These are phyloP conservation scores for Tetanocera ferruginea DNA, from an alignment of 2,888 invertebrate species.

Conservation along the genomic window DNA sequence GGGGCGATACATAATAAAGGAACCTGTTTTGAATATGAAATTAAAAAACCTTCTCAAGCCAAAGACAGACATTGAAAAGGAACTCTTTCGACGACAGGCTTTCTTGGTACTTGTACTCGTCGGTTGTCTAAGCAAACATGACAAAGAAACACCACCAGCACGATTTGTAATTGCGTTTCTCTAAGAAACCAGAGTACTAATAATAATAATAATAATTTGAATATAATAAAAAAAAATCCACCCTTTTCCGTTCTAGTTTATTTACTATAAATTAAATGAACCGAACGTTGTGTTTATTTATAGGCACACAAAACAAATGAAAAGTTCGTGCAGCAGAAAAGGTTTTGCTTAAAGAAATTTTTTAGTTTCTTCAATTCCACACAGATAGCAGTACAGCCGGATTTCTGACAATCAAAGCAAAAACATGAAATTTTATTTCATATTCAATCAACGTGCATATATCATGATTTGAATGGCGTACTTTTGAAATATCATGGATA, in stretches of 20 bases:
- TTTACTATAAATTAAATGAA: conserved; percentile 8
- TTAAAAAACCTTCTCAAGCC: neutral
- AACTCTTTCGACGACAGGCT: neutral
- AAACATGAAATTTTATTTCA: neutral
- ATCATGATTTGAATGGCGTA: no score
- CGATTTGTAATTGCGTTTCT: conserved; percentile 1
- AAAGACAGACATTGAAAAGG: neutral
- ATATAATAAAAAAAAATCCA: neutral
- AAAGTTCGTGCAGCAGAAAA: neutral
- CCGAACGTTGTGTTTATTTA: neutral
- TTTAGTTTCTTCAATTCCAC: neutral
- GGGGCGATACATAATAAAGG: neutral
- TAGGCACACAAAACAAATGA: neutral
- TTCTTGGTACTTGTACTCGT: neutral
- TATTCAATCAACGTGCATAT: no score
- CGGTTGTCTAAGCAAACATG: neutral
- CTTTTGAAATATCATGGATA: no score
- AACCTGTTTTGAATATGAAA: conserved; percentile 28
- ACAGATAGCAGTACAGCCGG: neutral
- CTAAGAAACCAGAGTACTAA: neutral
- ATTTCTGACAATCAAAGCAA: neutral
- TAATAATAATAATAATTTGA: conserved; percentile 5
- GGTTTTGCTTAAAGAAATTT: neutral
- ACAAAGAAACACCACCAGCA: neutral
- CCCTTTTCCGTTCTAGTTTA: conserved; percentile 30